phyloP scores from a whole-genome alignment of 2,113 vertebrate genomes.

The Pseudorhombus dupliciocellatus region DNA sequence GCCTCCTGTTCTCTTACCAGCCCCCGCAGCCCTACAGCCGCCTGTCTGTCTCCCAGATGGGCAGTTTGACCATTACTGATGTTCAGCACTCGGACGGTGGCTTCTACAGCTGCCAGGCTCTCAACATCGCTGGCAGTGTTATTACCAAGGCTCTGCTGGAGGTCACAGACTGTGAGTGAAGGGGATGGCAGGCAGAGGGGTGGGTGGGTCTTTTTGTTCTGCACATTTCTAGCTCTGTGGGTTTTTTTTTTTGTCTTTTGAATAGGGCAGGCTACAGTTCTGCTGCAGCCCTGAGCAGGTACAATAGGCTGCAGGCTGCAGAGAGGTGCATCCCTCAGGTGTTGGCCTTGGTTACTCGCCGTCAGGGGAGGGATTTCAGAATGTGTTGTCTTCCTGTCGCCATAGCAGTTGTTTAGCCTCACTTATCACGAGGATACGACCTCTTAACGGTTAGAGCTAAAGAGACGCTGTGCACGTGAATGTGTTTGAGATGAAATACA shows the following conservation, averaged over 20 bases:
- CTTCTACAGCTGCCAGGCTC: slow-evolving; percentile 97
- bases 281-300: slow-evolving; percentile 43
- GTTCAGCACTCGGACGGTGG: slow-evolving; percentile 92
- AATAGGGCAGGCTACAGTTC: not conserved
- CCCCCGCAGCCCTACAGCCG: slow-evolving; percentile 94
- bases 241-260: slow-evolving; percentile 27
- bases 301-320: slow-evolving; percentile 47
- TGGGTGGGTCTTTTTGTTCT: not conserved
- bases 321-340: slow-evolving; percentile 19
- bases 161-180: slow-evolving; percentile 71
- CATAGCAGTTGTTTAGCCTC: slow-evolving; percentile 41
- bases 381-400: slow-evolving; percentile 47
- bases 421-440: too few species aligned
- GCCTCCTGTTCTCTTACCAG: slow-evolving; percentile 96
- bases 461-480: too few species aligned
- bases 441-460: not conserved
- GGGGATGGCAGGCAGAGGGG: slow-evolving; percentile 9
- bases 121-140: slow-evolving; percentile 98
- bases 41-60: slow-evolving; percentile 95
- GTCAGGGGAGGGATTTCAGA: slow-evolving; percentile 50
- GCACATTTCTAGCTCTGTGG: slow-evolving; percentile 8
- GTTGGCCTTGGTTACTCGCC: slow-evolving; percentile 45
- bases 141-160: slow-evolving; percentile 98
- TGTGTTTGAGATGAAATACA: too few species aligned
- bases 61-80: slow-evolving; percentile 94